Percentiles rank a stretch among this genome's conserved stretches.
Conservation (phyloP, 2,888 invertebrate species). For the Hypsopygia costalis region DNA sequence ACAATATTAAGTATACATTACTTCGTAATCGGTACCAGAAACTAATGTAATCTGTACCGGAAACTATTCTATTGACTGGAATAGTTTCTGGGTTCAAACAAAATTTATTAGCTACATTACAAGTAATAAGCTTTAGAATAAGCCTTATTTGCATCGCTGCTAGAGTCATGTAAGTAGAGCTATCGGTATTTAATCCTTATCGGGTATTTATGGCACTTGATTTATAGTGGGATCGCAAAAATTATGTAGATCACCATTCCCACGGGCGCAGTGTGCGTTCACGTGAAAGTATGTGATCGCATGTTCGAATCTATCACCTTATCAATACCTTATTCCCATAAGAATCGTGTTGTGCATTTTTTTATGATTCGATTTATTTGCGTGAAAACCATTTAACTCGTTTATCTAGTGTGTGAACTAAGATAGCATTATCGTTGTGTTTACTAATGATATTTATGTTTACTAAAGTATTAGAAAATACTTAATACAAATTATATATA, state of each 20-base stretch:
- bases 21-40: no score
- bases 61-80: no score
- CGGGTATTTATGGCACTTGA: constrained; percentile 24
- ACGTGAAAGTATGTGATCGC: constrained; percentile 58
- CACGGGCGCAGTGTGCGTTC: constrained; percentile 43
- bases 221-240: constrained; percentile 32
- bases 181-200: constrained; percentile 16
- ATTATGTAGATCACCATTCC: constrained; percentile 54
- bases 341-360: constrained; percentile 39
- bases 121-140: no score
- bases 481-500: no score
- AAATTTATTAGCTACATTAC: no score
- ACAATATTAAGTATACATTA: no score
- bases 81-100: no score
- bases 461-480: no score
- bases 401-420: constrained; percentile 14
- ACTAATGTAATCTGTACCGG: no score
- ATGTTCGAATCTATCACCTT: constrained; percentile 51
- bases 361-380: constrained; percentile 41
- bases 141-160: not conserved
- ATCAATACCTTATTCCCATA: constrained; percentile 58
- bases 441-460: not conserved
- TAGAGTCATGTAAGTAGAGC: no score
- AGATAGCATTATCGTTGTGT: constrained; percentile 9
- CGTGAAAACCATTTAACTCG: constrained; percentile 37